These are phyloP conservation scores for Flexamia atlantica DNA, from an alignment of 2,888 invertebrate species.

Conservation along the genomic window DNA sequence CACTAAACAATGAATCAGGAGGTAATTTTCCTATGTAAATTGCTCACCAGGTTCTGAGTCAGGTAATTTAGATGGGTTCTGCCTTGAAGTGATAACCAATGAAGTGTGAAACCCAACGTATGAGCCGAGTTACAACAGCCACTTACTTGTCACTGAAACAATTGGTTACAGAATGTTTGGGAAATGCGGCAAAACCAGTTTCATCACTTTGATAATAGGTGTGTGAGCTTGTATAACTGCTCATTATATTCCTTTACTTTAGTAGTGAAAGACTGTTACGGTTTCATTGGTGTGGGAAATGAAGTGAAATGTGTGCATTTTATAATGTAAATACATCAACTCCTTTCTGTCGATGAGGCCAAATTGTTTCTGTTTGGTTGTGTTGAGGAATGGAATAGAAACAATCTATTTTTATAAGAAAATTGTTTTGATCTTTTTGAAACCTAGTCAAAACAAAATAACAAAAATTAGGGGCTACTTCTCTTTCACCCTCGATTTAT, in stretches of 20 bases:
- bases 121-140: neutral
- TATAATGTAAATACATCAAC: neutral
- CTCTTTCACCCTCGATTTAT: no score
- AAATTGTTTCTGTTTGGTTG: no score
- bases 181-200: slow-evolving; percentile 8
- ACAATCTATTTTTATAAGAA: no score
- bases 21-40: neutral
- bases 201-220: neutral
- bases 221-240: neutral
- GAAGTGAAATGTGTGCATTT: slow-evolving; percentile 1
- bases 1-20: neutral
- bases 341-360: neutral
- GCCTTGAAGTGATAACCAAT: slow-evolving; percentile 1
- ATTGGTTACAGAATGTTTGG: slow-evolving; percentile 30
- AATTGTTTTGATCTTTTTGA: no score
- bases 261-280: neutral
- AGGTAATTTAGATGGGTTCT: neutral
- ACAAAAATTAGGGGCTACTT: no score
- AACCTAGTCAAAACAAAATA: no score
- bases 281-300: neutral
- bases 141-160: slow-evolving; percentile 9
- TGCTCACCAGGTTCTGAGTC: neutral
- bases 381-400: no score
- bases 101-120: slow-evolving; percentile 12
- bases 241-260: slow-evolving; percentile 3